These are phyloP conservation scores for Drosophila guanche DNA, from an alignment of 1,140 invertebrate genomes.

Conservation along the genomic window DNA sequence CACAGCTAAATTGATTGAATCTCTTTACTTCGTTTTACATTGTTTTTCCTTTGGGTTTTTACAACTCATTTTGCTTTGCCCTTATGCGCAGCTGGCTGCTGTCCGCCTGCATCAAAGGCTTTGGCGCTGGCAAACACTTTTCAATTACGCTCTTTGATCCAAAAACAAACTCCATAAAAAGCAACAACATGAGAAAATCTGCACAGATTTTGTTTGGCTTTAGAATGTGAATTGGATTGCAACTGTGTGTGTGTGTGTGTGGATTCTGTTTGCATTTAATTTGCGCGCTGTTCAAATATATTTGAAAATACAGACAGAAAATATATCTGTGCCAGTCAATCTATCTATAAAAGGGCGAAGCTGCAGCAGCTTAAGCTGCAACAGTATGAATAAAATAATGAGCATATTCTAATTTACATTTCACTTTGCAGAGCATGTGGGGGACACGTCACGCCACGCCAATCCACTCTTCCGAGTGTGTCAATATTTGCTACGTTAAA, in stretches of 20 bases:
- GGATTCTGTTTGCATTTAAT: slow-evolving; percentile 69
- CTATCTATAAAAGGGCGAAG: slow-evolving; percentile 5
- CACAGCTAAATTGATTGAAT: not conserved
- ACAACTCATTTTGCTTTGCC: not conserved
- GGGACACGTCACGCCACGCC: not conserved
- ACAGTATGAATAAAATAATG: slow-evolving; percentile 44
- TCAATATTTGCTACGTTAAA: slow-evolving; percentile 4
- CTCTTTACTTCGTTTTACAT: not conserved
- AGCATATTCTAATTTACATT: slow-evolving; percentile 25
- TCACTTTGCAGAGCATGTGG: not conserved
- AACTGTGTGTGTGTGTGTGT: slow-evolving; percentile 39
- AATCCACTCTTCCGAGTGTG: slow-evolving; percentile 35
- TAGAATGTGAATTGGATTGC: slow-evolving; percentile 27
- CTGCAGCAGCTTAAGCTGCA: slow-evolving; percentile 16
- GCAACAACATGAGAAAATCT: slow-evolving; percentile 16
- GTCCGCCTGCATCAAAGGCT: slow-evolving; percentile 52
- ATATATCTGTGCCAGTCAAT: slow-evolving; percentile 11
- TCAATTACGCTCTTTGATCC: slow-evolving; percentile 52
- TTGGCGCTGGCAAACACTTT: slow-evolving; percentile 55
- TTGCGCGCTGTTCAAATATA: slow-evolving; percentile 59
- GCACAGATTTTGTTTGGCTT: slow-evolving; percentile 20
- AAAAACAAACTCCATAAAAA: slow-evolving; percentile 22
- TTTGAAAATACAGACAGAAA: slow-evolving; percentile 5
- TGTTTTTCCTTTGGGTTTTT: no score
- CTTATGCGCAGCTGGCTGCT: slow-evolving; percentile 23